A percentile compares a stretch with the other conserved stretches of the same genome.
These are phyloP conservation scores for Puntigrus tetrazona DNA, from an alignment of 2,113 vertebrate species.

Conservation along the genomic window DNA sequence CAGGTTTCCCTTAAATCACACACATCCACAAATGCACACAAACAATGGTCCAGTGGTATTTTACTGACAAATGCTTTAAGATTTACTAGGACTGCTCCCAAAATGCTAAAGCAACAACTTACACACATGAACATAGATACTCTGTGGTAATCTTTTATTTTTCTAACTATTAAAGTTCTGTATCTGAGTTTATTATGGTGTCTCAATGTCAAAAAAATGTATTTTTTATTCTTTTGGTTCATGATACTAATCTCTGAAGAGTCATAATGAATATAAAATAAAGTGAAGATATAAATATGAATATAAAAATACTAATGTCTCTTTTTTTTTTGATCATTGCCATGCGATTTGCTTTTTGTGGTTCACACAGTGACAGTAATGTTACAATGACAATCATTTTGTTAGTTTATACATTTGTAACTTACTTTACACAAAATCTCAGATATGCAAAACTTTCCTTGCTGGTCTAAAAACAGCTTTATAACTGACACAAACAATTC, in stretches of 20 bases:
- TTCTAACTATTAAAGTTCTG: neutral
- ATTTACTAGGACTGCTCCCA: neutral
- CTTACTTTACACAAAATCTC: too few relatives aligned
- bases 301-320: slow-evolving; percentile 5
- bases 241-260: neutral
- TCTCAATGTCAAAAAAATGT: neutral
- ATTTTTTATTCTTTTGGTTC: neutral
- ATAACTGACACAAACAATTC: neutral
- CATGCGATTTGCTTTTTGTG: neutral
- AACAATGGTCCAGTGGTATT: neutral
- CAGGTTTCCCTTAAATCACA: neutral
- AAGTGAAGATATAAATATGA: neutral
- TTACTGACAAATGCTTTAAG: neutral
- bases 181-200: neutral
- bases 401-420: too few relatives aligned
- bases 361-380: too few relatives aligned
- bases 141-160: neutral
- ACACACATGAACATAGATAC: neutral
- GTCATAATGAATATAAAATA: neutral
- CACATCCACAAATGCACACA: neutral
- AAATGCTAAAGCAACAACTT: neutral
- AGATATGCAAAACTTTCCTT: too few relatives aligned
- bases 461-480: too few relatives aligned
- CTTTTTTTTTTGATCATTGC: neutral
- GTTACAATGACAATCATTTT: too few relatives aligned